Percentiles rank a stretch among this genome's conserved stretches.
phyloP scores from a whole-genome alignment of 1,140 invertebrate genomes.

The Venustaconcha ellipsiformis region DNA sequence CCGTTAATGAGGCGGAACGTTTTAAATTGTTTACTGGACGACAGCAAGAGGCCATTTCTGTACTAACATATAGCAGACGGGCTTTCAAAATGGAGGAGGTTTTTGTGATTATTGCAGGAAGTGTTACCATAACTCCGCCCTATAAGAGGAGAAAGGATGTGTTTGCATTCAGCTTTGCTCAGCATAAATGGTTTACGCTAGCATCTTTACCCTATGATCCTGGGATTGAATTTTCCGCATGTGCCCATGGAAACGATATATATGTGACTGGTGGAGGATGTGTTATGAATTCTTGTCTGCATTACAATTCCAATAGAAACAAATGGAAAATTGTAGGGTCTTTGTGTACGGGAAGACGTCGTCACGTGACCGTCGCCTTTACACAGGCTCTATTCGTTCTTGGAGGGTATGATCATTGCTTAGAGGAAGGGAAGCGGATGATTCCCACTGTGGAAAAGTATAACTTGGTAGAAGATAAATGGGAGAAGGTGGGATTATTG shows the following conservation, averaged over 20 bases:
- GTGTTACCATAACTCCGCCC: conserved; percentile 53
- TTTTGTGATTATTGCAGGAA: conserved; percentile 55
- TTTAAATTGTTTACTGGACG: conserved; percentile 53
- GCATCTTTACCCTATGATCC: conserved; percentile 56
- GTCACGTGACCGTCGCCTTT: conserved; percentile 56
- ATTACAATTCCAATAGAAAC: conserved; percentile 55
- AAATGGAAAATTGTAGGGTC: conserved; percentile 53
- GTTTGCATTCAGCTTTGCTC: conserved; percentile 54
- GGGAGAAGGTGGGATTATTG: conserved; percentile 49
- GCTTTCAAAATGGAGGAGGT: conserved; percentile 50
- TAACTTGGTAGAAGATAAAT: conserved; percentile 50
- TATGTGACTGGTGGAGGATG: conserved; percentile 57
- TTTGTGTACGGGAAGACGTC: conserved; percentile 50
- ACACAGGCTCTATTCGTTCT: conserved; percentile 53
- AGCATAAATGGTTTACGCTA: conserved; percentile 50
- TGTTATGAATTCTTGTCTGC: conserved; percentile 47
- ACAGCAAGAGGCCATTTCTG: conserved; percentile 51
- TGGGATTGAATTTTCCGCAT: conserved; percentile 59
- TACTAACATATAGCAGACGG: conserved; percentile 39
- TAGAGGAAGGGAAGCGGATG: conserved; percentile 50
- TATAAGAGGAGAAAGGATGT: conserved; percentile 56
- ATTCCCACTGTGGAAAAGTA: conserved; percentile 54
- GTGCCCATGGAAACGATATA: conserved; percentile 57
- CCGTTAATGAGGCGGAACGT: conserved; percentile 53
- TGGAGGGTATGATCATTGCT: conserved; percentile 57